Evolutionary conservation across 2,797 vertebrate genomes (phyloP).

Genomic region (Myotis pilosus): DNA sequence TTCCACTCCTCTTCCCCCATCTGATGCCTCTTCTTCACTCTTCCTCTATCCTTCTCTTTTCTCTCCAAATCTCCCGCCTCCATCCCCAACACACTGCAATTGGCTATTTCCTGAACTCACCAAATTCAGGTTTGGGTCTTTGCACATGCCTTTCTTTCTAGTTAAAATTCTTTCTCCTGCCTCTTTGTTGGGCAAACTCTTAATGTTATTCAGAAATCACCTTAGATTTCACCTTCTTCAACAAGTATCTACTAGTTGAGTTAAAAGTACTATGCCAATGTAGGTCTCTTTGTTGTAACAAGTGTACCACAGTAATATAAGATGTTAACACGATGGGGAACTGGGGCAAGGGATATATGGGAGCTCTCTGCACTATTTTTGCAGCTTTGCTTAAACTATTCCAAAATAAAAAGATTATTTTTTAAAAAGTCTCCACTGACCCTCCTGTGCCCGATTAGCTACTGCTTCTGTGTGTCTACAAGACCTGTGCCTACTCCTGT

Average conservation of each 20-base stretch:
- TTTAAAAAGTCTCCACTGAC: background rate
- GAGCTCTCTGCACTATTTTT: background rate
- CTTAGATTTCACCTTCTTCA: background rate
- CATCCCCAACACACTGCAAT: too few species aligned
- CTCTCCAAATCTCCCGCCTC: too few species aligned
- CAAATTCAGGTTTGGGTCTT: background rate
- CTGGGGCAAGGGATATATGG: background rate
- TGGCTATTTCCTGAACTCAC: background rate
- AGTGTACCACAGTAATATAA: background rate
- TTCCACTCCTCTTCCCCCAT: background rate
- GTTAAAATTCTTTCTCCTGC: background rate
- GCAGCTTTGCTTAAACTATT: background rate
- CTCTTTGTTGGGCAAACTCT: background rate
- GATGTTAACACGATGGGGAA: background rate
- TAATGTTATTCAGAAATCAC: slow-evolving; percentile 2
- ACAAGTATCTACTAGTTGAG: slow-evolving; percentile 1
- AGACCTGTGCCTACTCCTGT: background rate
- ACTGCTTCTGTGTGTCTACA: background rate
- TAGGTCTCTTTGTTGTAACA: background rate
- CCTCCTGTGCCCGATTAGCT: background rate
- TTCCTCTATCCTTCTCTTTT: background rate
- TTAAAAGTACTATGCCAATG: background rate
- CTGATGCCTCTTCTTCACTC: background rate
- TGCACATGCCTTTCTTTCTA: background rate
- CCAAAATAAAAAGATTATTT: background rate